Percentiles rank a stretch among this genome's conserved stretches.
These are phyloP conservation scores for Moxostoma hubbsi DNA, from an alignment of 2,797 vertebrate genomes.

Conservation along the genomic window DNA sequence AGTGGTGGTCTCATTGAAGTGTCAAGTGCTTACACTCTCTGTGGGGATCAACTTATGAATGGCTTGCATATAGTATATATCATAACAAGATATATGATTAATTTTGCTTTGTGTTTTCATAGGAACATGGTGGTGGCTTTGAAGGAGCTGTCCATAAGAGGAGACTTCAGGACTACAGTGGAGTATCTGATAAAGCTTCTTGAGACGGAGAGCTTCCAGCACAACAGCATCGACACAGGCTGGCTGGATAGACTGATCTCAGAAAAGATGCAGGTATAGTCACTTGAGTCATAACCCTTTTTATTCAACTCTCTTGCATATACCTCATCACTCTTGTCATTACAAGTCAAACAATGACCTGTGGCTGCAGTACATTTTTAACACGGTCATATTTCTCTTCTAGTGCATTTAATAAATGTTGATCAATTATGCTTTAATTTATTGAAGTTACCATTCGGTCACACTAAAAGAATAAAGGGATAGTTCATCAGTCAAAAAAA, in stretches of 20 bases:
- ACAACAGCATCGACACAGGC: conserved; percentile 95
- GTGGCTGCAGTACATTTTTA: background rate
- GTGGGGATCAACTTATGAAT: too few relatives aligned
- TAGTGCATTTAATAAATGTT: background rate
- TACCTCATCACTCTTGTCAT: background rate
- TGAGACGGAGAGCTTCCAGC: conserved; percentile 97
- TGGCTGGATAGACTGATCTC: conserved; percentile 97
- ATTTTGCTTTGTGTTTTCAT: conserved; percentile 44
- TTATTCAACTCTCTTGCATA: background rate
- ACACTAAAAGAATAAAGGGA: background rate
- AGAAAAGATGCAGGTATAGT: conserved; percentile 94
- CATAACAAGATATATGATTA: too few relatives aligned
- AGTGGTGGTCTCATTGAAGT: too few relatives aligned
- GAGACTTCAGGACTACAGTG: conserved; percentile 97
- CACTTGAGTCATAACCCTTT: background rate
- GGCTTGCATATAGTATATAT: too few relatives aligned
- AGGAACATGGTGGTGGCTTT: conserved; percentile 99
- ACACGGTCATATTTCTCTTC: background rate
- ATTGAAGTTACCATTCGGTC: background rate
- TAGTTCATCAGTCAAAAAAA: too few relatives aligned
- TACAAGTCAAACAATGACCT: background rate
- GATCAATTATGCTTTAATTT: background rate
- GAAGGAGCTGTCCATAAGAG: conserved; percentile 96
- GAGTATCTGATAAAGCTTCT: conserved; percentile 97
- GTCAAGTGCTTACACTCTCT: too few relatives aligned